phyloP scores from a whole-genome alignment of 2,797 vertebrate species.

The Coregonus ussuriensis region DNA sequence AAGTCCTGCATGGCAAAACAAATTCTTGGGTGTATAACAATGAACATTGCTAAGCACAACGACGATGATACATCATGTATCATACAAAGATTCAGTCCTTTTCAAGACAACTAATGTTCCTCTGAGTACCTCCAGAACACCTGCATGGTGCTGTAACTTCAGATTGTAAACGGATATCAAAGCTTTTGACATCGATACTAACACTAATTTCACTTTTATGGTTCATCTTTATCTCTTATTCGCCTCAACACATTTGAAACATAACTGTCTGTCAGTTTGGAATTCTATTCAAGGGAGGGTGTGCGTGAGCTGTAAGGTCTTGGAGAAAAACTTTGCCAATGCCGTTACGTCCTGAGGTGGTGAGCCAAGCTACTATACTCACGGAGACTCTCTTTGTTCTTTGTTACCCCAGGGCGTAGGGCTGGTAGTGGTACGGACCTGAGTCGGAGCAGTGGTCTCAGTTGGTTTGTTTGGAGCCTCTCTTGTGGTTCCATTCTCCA shows the following conservation, averaged over 20 bases:
- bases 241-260: conserved; percentile 51
- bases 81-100: conserved; percentile 29
- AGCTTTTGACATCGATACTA: conserved; percentile 35
- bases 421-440: conserved; percentile 32
- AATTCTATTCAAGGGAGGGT: conserved; percentile 46
- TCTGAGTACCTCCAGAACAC: conserved; percentile 56
- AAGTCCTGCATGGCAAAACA: conserved; percentile 21
- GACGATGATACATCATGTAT: conserved; percentile 52
- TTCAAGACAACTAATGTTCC: conserved; percentile 33
- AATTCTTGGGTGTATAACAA: conserved; percentile 32
- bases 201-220: conserved; percentile 32
- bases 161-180: not conserved
- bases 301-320: conserved; percentile 39
- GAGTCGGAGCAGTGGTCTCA: conserved; percentile 16
- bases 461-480: conserved; percentile 56
- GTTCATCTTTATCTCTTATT: conserved; percentile 31
- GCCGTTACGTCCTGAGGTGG: not conserved
- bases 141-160: conserved; percentile 33
- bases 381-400: conserved; percentile 13
- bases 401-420: conserved; percentile 47
- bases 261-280: conserved; percentile 42
- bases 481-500: conserved; percentile 59
- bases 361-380: not conserved
- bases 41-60: conserved; percentile 41
- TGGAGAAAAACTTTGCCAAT: conserved; percentile 18